Percentiles rank a stretch among this genome's conserved stretches.
phyloP scores from a whole-genome alignment of 2,888 invertebrate genomes.

The Sceliomorpha sp. region DNA sequence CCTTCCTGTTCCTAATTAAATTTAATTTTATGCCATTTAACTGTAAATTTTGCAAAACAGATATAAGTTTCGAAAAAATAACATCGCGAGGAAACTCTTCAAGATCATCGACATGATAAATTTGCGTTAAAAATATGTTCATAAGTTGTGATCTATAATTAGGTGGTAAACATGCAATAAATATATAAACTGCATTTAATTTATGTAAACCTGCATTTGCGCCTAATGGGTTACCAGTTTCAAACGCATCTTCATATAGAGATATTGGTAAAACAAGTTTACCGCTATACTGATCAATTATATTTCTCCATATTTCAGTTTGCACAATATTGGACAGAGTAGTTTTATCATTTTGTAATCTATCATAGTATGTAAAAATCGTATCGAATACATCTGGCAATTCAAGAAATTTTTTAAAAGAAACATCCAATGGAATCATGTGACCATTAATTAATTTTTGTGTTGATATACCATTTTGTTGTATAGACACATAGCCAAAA shows the following conservation, averaged over 20 bases:
- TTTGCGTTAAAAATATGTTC: conserved; percentile 7
- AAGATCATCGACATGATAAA: conserved; percentile 2
- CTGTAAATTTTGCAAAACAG: too few relatives aligned
- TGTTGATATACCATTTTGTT: conserved; percentile 4
- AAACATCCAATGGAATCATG: not conserved
- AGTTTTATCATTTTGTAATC: too few relatives aligned
- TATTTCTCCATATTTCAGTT: conserved; percentile 7
- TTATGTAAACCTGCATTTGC: conserved; percentile 7
- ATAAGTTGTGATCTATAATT: not conserved
- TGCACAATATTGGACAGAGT: conserved; percentile 9
- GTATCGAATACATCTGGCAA: conserved; percentile 8
- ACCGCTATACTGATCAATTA: not conserved
- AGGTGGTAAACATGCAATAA: conserved; percentile 13
- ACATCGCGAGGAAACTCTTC: too few relatives aligned
- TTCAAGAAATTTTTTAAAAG: conserved; percentile 7
- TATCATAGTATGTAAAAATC: conserved; percentile 7
- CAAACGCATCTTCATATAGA: conserved; percentile 18
- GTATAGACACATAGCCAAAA: not conserved
- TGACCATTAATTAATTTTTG: conserved; percentile 1
- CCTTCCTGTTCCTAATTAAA: too few relatives aligned
- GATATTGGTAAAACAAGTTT: conserved; percentile 12
- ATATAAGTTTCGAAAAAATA: too few relatives aligned
- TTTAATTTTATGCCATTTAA: too few relatives aligned
- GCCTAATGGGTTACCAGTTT: conserved; percentile 14
- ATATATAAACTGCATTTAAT: conserved; percentile 9